Evolutionary conservation across 2,797 vertebrate species (phyloP).

Genomic region (Lates japonicus): DNA sequence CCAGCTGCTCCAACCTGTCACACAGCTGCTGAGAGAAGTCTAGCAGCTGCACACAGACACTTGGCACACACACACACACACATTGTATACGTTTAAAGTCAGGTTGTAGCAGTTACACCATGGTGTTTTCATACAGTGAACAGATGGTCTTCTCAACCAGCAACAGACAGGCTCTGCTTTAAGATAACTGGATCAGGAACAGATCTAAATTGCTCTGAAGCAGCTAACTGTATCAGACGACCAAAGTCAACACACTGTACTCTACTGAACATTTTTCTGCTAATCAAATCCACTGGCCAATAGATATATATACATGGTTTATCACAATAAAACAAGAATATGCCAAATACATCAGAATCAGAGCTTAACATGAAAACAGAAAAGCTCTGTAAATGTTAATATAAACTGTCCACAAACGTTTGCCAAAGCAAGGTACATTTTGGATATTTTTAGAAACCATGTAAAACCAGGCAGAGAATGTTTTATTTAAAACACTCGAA

Average conservation of each 20-base stretch:
- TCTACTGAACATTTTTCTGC: not conserved
- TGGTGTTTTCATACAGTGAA: slow-evolving; percentile 11
- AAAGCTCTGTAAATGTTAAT: no score
- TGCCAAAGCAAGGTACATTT: no score
- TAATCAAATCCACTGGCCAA: no score
- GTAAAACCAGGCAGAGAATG: not conserved
- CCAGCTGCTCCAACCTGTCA: slow-evolving; percentile 86
- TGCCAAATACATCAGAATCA: not conserved
- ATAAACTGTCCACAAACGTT: not conserved
- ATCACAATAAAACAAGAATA: not conserved
- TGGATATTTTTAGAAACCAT: no score
- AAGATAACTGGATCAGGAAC: not conserved
- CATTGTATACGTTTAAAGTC: not conserved
- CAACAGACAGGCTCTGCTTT: not conserved
- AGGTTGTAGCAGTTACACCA: not conserved
- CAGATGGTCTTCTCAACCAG: not conserved
- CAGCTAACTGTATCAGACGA: not conserved
- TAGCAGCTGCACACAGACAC: slow-evolving; percentile 78
- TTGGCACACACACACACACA: slow-evolving; percentile 12
- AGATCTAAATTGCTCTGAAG: not conserved
- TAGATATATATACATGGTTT: no score
- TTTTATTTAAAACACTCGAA: not conserved
- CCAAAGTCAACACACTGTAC: not conserved
- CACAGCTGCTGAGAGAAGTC: slow-evolving; percentile 89
- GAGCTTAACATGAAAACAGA: not conserved